Percentiles rank a stretch among this genome's conserved stretches.
Evolutionary conservation across 1,140 invertebrate species (phyloP).

Genomic region (Zophobas atratus): DNA sequence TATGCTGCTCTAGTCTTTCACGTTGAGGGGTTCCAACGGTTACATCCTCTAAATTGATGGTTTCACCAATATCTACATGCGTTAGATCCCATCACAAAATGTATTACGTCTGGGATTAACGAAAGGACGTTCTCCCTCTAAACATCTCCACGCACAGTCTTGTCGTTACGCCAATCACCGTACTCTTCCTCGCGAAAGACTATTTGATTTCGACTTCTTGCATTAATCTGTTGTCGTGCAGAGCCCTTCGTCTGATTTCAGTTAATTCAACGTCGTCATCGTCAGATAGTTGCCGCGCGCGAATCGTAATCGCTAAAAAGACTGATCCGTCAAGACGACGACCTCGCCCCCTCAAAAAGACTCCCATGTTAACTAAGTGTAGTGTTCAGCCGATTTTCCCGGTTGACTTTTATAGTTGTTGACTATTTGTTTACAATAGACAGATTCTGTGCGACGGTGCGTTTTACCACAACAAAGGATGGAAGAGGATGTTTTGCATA

Average conservation of each 20-base stretch:
- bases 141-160: too few relatives aligned
- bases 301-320: slow-evolving; percentile 31
- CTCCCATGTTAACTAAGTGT: slow-evolving; percentile 55
- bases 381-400: slow-evolving; percentile 50
- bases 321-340: slow-evolving; percentile 45
- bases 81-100: too few relatives aligned
- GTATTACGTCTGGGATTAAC: too few relatives aligned
- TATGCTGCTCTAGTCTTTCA: too few relatives aligned
- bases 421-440: slow-evolving; percentile 50
- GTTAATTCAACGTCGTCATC: slow-evolving; percentile 11
- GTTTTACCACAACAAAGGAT: slow-evolving; percentile 50
- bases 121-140: too few relatives aligned
- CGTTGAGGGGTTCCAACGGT: too few relatives aligned
- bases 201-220: too few relatives aligned
- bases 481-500: slow-evolving; percentile 60
- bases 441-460: slow-evolving; percentile 48
- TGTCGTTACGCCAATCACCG: too few relatives aligned
- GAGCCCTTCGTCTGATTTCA: background rate
- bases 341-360: slow-evolving; percentile 24
- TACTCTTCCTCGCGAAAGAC: too few relatives aligned
- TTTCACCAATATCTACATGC: too few relatives aligned
- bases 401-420: slow-evolving; percentile 54
- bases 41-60: too few relatives aligned
- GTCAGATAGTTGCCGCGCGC: slow-evolving; percentile 13
- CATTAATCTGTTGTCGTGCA: background rate